Evolutionary conservation across 1,140 invertebrate species (phyloP), one percentile per base, ranked within the genome.

Genomic region (Drosophila pandora): DNA sequence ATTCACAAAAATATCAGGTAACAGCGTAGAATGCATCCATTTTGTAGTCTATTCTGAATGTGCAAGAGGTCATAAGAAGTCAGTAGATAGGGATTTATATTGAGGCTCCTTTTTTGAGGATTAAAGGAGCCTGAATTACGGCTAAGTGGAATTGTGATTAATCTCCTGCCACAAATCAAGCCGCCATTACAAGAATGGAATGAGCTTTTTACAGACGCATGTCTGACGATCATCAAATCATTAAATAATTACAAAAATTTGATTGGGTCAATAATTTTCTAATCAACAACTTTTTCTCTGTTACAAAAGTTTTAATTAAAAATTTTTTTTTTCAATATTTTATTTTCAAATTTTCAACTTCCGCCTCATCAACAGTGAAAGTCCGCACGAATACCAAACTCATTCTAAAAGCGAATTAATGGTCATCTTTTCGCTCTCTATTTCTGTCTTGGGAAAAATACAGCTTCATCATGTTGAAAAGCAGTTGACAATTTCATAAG

Each of bases 401-500:
- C 45, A 82, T 83, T 83, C 79, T 82, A 75, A 84, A 79, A 70
- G 57, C 80, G 76, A 84, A 71, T 75, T 79, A 82, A 75, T 83
- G 79, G 59, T 60, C 68, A 76, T 67, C 74, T 55, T 60, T 1
- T 21, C 32, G 50, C 50, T 69, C 50, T 48, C 65, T 55, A 48
- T 48, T 47, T 56, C 49, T 50, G 3, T 56, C 37, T 10, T 49
- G n/a, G n/a, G 39, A 49, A 59, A 45, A 57, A 69, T 77, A 57
- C 52, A 62, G 78, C 82, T 64, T 87, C 75, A 88, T 88, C 82
- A 87, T 68, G 57, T 87, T 83, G 75, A 88, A 88, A 87, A 79
- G 73, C 79, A 76, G 83, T 88, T 87, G 82, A 87, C 83, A 87
- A 82, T 87, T 87, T 82, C 75, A 79, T 87, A 88, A 79, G 83